phyloP scores from a whole-genome alignment of 2,888 invertebrate genomes.

The Dasysyrphus albostriatus region DNA sequence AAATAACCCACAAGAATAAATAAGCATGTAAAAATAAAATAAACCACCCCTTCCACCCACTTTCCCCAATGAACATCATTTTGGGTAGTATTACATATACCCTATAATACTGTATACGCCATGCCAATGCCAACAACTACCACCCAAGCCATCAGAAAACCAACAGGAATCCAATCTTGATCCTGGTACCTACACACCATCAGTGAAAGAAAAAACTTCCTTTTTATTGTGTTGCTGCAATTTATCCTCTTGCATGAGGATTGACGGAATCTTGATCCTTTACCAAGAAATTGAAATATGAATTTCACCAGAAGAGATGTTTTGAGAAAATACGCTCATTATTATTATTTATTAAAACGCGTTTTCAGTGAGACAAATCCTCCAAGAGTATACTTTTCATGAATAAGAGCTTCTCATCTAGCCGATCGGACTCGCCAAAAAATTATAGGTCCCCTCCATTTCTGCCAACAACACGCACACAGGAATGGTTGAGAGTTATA shows the following conservation, averaged over 20 bases:
- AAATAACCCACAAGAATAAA: conserved; percentile 36
- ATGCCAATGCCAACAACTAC: background rate
- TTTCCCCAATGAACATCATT: conserved; percentile 5
- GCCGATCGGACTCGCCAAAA: too few relatives aligned
- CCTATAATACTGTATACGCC: too few relatives aligned
- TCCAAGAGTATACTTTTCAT: too few relatives aligned
- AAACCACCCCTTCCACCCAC: background rate
- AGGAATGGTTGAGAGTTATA: too few relatives aligned
- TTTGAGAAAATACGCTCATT: too few relatives aligned
- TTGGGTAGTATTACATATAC: conserved; percentile 9
- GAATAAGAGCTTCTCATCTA: too few relatives aligned
- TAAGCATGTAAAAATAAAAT: conserved; percentile 52
- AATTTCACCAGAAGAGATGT: conserved; percentile 15
- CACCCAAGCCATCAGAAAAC: conserved; percentile 7
- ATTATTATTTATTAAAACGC: too few relatives aligned
- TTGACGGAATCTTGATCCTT: conserved; percentile 59
- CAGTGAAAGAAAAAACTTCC: conserved; percentile 12
- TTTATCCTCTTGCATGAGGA: conserved; percentile 52
- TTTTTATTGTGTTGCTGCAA: conserved; percentile 68
- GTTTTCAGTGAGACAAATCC: too few relatives aligned
- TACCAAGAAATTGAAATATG: conserved; percentile 13
- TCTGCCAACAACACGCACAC: too few relatives aligned
- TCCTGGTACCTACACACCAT: conserved; percentile 29
- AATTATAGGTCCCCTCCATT: too few relatives aligned
- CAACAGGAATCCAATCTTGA: conserved; percentile 54